Evolutionary conservation across 2,797 vertebrate genomes (phyloP).

Genomic region (Sphenodon punctatus): DNA sequence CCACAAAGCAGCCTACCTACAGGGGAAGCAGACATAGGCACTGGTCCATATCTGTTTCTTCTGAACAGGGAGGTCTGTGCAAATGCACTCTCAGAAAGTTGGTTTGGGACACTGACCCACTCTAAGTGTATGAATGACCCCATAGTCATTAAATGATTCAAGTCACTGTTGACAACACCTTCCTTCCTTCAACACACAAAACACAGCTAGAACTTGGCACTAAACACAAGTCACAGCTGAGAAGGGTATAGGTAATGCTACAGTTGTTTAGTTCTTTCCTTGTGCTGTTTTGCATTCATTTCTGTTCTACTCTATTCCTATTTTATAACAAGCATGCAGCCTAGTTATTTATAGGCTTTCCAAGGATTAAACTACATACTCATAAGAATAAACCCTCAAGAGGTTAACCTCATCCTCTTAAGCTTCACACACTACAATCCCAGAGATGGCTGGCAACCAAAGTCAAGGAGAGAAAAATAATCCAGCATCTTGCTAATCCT

Average conservation of each 20-base stretch:
- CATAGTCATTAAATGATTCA: too few species aligned
- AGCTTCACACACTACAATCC: slow-evolving; percentile 76
- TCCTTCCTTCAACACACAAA: too few species aligned
- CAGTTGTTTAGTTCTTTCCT: slow-evolving; percentile 40
- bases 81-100: too few species aligned
- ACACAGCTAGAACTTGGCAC: not conserved
- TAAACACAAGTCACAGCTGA: slow-evolving; percentile 41
- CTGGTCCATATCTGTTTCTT: too few species aligned
- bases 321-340: slow-evolving; percentile 71
- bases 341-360: slow-evolving; percentile 77
- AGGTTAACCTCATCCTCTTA: slow-evolving; percentile 82
- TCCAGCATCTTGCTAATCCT: slow-evolving; percentile 77
- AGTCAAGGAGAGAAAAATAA: slow-evolving; percentile 73
- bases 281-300: slow-evolving; percentile 49
- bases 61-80: too few species aligned
- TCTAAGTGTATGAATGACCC: too few species aligned
- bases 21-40: too few species aligned
- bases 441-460: slow-evolving; percentile 72
- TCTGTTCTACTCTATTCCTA: slow-evolving; percentile 59
- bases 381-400: slow-evolving; percentile 76
- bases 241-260: slow-evolving; percentile 36
- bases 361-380: slow-evolving; percentile 76
- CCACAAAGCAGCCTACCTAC: too few species aligned
- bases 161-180: too few species aligned
- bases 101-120: too few species aligned